phyloP scores from a whole-genome alignment of 2,113 vertebrate species.

The Bos indicus region DNA sequence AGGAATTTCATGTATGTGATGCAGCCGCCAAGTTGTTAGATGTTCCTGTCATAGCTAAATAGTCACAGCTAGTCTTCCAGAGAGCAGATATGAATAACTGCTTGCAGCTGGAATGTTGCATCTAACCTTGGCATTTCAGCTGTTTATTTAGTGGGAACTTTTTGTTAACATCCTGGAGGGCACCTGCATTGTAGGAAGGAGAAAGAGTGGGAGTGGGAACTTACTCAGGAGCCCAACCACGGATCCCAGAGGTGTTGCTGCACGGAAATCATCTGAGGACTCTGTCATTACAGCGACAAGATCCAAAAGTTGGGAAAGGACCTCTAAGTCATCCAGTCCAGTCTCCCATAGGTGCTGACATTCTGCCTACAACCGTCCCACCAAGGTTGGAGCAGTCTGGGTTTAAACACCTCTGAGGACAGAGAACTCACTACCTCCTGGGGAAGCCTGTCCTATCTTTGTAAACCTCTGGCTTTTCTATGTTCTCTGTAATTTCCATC shows the following conservation, averaged over 20 bases:
- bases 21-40: background rate
- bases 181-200: background rate
- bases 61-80: background rate
- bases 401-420: conserved; percentile 42
- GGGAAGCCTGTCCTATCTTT: conserved; percentile 24
- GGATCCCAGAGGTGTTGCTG: background rate
- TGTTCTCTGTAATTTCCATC: conserved; percentile 39
- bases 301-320: background rate
- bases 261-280: background rate
- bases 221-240: background rate
- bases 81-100: background rate
- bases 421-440: conserved; percentile 62
- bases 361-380: background rate
- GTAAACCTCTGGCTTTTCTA: conserved; percentile 24
- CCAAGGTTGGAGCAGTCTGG: background rate
- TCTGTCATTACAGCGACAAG: background rate
- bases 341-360: conserved; percentile 50
- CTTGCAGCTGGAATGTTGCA: background rate
- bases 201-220: background rate
- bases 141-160: background rate
- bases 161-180: background rate
- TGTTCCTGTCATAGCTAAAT: background rate
- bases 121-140: background rate
- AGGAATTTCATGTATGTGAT: background rate
- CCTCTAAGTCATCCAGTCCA: background rate